Evolutionary conservation across 2,888 invertebrate species (phyloP).

Genomic region (Tipula unca): DNA sequence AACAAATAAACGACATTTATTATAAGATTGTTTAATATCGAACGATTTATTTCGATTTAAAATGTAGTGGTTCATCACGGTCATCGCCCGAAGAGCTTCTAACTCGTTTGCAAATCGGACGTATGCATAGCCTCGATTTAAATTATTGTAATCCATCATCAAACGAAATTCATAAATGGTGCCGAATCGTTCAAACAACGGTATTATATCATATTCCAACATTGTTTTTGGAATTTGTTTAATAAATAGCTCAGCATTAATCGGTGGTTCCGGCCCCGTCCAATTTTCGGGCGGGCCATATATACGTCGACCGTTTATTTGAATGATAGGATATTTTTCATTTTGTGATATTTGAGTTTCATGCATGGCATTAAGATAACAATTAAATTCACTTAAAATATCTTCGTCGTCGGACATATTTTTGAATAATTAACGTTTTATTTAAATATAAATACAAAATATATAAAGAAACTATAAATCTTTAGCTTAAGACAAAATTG

Average conservation of each 20-base stretch:
- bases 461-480: background rate
- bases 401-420: background rate
- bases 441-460: background rate
- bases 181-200: slow-evolving; percentile 32
- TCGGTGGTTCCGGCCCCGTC: slow-evolving; percentile 31
- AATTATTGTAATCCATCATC: slow-evolving; percentile 32
- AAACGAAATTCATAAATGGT: slow-evolving; percentile 33
- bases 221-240: slow-evolving; percentile 31
- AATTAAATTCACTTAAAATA: background rate
- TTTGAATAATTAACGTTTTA: background rate
- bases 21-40: slow-evolving; percentile 32
- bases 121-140: slow-evolving; percentile 33
- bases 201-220: slow-evolving; percentile 29
- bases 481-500: background rate
- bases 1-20: slow-evolving; percentile 33
- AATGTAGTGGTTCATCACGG: slow-evolving; percentile 31
- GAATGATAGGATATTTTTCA: slow-evolving; percentile 24
- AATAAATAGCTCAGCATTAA: slow-evolving; percentile 32
- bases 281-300: slow-evolving; percentile 31
- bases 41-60: slow-evolving; percentile 28
- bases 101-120: slow-evolving; percentile 32
- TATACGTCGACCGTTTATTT: slow-evolving; percentile 32
- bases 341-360: background rate
- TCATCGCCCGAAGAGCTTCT: slow-evolving; percentile 31
- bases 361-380: background rate